phyloP scores from a whole-genome alignment of 2,888 invertebrate species.

The Napeogenes inachia region DNA sequence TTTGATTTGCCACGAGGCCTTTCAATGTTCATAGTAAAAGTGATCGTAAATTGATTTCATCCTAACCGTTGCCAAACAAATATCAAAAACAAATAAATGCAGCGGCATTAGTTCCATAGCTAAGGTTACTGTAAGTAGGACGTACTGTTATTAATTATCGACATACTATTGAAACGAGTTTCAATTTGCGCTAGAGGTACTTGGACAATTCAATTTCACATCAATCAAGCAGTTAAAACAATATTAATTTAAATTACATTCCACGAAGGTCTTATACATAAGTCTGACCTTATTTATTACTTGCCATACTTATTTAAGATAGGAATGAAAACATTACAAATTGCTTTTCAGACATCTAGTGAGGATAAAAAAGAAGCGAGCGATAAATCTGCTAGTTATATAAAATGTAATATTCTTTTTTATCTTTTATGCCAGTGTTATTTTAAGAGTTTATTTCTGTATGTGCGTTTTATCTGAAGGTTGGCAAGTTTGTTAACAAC shows the following conservation, averaged over 20 bases:
- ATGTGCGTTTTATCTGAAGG: slow-evolving; percentile 11
- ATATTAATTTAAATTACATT: slow-evolving; percentile 8
- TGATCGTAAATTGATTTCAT: slow-evolving; percentile 15
- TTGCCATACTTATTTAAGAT: neutral
- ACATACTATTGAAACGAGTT: slow-evolving; percentile 37
- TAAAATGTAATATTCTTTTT: neutral
- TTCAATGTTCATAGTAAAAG: slow-evolving; percentile 6
- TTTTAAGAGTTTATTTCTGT: neutral
- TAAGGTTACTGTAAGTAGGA: slow-evolving; percentile 40
- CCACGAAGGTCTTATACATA: neutral
- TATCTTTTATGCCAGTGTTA: neutral
- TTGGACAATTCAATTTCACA: slow-evolving; percentile 31
- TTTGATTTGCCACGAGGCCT: neutral
- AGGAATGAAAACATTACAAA: neutral
- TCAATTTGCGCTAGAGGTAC: slow-evolving; percentile 26
- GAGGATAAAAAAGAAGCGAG: neutral
- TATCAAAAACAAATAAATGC: slow-evolving; percentile 28
- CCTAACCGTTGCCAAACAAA: slow-evolving; percentile 18
- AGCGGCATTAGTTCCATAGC: slow-evolving; percentile 32
- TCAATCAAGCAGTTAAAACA: slow-evolving; percentile 25
- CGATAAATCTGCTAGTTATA: neutral
- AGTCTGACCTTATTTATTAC: neutral
- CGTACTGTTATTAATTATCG: slow-evolving; percentile 41
- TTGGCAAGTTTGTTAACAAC: slow-evolving; percentile 11
- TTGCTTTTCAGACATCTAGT: neutral